A percentile compares a stretch with the other conserved stretches of the same genome.
phyloP scores from a whole-genome alignment of 2,888 invertebrate species.

The Aphidoletes aphidimyza region DNA sequence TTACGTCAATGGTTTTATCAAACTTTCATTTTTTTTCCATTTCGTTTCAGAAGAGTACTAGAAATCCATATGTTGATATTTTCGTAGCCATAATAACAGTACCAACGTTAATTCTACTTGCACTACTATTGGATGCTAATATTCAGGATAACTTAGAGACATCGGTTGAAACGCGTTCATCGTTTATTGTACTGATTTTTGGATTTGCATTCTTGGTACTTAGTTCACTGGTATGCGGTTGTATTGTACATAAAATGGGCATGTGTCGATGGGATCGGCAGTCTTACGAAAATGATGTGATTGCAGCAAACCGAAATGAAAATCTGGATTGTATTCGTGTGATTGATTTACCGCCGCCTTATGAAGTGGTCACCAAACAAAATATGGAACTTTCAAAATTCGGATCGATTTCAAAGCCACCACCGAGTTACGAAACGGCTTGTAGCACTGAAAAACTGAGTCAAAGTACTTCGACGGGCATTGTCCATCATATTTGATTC shows the following conservation, averaged over 20 bases:
- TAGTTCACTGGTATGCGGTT: constrained; percentile 66
- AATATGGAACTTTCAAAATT: neutral
- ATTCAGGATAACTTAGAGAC: constrained; percentile 61
- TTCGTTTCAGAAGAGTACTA: constrained; percentile 13
- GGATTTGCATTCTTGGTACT: constrained; percentile 66
- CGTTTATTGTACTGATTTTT: constrained; percentile 66
- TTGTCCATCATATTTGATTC: neutral
- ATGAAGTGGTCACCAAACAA: neutral
- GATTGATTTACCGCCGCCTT: constrained; percentile 29
- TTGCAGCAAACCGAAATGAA: neutral
- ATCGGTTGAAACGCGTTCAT: constrained; percentile 63
- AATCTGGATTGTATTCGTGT: neutral
- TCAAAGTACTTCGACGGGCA: neutral
- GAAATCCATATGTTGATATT: constrained; percentile 62
- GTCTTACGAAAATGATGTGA: constrained; percentile 61
- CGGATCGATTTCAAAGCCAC: neutral
- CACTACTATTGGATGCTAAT: constrained; percentile 66
- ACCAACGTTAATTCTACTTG: constrained; percentile 65
- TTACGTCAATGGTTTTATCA: neutral
- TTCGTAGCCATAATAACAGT: constrained; percentile 66
- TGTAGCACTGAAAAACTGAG: neutral
- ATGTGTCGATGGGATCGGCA: constrained; percentile 67
- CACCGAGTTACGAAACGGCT: constrained; percentile 33
- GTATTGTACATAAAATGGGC: constrained; percentile 67
- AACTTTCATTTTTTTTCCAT: neutral